Evolutionary conservation across 1,140 invertebrate species (phyloP).

Genomic region (Macrotrachela quadricornifera): DNA sequence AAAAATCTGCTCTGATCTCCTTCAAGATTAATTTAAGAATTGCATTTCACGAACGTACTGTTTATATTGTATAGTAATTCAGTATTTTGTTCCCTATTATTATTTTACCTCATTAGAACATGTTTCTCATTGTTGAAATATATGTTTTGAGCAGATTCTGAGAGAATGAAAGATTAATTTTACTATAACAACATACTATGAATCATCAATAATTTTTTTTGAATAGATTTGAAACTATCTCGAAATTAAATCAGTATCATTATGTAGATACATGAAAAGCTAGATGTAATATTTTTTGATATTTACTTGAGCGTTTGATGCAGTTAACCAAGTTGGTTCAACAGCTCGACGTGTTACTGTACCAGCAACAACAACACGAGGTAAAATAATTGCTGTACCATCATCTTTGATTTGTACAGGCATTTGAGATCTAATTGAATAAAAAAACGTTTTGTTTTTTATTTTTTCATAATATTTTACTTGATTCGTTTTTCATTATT

Average conservation of each 20-base stretch:
- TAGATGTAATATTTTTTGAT: background rate
- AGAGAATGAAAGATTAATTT: too few species aligned
- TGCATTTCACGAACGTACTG: too few species aligned
- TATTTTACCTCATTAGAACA: too few species aligned
- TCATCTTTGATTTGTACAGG: background rate
- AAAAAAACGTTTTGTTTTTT: too few species aligned
- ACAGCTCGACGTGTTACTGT: conserved; percentile 84
- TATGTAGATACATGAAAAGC: background rate
- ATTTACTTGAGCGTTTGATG: conserved; percentile 61
- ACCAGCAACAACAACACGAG: conserved; percentile 48
- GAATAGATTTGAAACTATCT: too few species aligned
- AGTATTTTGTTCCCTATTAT: conserved; percentile 7
- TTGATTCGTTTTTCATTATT: conserved; percentile 63
- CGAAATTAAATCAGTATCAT: too few species aligned
- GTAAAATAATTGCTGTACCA: conserved; percentile 58
- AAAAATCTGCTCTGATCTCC: too few species aligned
- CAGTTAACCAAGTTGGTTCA: conserved; percentile 94
- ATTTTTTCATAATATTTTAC: conserved; percentile 1
- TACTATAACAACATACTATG: too few species aligned
- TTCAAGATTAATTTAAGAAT: too few species aligned
- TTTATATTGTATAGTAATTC: too few species aligned
- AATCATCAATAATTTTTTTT: background rate
- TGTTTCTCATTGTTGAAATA: too few species aligned
- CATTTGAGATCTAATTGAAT: conserved; percentile 5
- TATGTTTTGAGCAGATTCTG: too few species aligned